These are phyloP conservation scores for Lophotriccus pileatus DNA, from an alignment of 2,797 vertebrate genomes.

Conservation along the genomic window DNA sequence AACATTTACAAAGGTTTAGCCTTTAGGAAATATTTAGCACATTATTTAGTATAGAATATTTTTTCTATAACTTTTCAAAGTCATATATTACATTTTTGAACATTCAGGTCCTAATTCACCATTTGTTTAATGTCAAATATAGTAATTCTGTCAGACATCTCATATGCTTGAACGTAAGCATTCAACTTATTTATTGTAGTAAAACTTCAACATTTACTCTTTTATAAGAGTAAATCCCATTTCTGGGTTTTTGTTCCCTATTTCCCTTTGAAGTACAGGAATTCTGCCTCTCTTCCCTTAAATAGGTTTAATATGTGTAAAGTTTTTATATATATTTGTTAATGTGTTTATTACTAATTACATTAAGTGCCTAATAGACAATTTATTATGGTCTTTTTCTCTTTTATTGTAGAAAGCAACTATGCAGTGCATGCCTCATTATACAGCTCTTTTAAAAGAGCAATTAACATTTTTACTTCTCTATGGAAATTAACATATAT, in stretches of 20 bases:
- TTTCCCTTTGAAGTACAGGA: background rate
- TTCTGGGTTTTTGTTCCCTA: background rate
- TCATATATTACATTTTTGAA: background rate
- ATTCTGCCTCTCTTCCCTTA: background rate
- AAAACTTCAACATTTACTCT: background rate
- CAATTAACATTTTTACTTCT: background rate
- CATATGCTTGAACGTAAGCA: background rate
- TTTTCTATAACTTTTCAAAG: background rate
- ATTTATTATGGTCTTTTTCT: background rate
- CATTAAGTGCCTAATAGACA: background rate
- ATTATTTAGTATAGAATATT: background rate
- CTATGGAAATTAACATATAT: background rate
- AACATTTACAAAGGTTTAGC: background rate
- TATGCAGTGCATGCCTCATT: background rate
- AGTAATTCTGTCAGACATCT: background rate
- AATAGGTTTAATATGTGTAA: background rate
- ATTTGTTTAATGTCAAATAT: background rate
- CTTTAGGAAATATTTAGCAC: slow-evolving; percentile 4
- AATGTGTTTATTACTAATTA: background rate
- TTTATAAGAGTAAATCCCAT: background rate
- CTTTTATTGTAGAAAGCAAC: background rate
- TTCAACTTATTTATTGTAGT: background rate
- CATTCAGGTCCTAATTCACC: background rate
- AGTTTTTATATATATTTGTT: background rate
- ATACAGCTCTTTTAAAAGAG: background rate